Evolutionary conservation across 2,888 invertebrate species (phyloP), one percentile per base, ranked within the genome.

Genomic region (Polyploca ridens): DNA sequence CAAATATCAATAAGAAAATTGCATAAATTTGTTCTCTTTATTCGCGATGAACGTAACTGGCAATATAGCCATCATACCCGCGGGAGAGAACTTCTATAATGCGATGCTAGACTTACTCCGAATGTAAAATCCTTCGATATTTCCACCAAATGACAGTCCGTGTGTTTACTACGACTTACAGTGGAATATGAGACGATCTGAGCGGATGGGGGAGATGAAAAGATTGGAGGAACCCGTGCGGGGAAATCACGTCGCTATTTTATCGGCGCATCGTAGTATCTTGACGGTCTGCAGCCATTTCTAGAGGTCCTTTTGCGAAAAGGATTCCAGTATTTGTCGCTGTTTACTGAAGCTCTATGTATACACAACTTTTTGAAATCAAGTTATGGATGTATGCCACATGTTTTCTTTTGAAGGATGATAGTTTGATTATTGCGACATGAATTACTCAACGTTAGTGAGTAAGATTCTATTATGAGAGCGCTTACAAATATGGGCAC

Each of bases 201-300:
- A 69, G 77, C 73, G 78, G 73, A 77, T 75, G 68, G 65, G 62
- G 75, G 75, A 79, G 84, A 90, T 87, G 86, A 86, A 88, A 88
- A 91, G 91, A 91, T 92, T 88, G 88, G 79, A 84, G 81, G 77
- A 86, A 84, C 82, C 86, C 82, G 83, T 77, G 83, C 81, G 78
- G 81, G 83, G 82, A 87, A 85, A 91, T 89, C 92, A 92, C 91
- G 93, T 91, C 85, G 85, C 86, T 84, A 83, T 89, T 92, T 93
- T 92, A 93, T 92, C 82, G 87, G 71, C 73, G 76, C 83, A 81
- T 82, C 76, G 79, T 73, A 77, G 76, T 78, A 82, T 80, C 85
- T 83, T 80, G 80, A 85, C 84, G 81, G 82, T 80, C 78, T 75
- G 67, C 73, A 75, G 71, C 75, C 59, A 69, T 54, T 64, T 69